Conservation (phyloP, 2,888 invertebrate species). For the Aphidoletes aphidimyza region DNA sequence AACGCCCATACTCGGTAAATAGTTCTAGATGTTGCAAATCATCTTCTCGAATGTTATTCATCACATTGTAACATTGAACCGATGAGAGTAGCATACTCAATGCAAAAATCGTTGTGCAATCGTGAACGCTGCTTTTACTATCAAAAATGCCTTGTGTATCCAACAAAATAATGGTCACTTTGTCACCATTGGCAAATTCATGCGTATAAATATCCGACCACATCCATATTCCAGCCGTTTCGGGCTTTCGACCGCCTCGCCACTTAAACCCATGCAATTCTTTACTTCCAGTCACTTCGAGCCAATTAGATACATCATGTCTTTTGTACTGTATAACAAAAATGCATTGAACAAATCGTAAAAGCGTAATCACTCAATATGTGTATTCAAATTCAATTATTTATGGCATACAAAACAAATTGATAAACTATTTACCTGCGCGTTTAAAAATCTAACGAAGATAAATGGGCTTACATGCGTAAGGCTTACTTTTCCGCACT, state of each 20-base stretch:
- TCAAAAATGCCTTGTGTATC: constrained; percentile 54
- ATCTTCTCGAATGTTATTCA: constrained; percentile 52
- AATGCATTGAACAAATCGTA: constrained; percentile 69
- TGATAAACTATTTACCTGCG: too few species aligned
- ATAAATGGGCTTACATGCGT: too few species aligned
- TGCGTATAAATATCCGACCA: constrained; percentile 54
- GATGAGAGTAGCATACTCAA: constrained; percentile 53
- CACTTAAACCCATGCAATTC: not conserved
- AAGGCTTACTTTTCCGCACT: too few species aligned
- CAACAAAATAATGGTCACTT: constrained; percentile 35
- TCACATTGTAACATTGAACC: constrained; percentile 54
- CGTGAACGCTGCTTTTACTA: not conserved
- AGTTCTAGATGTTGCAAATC: constrained; percentile 23
- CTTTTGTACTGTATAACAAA: constrained; percentile 63
- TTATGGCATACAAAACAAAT: too few species aligned
- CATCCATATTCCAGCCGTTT: constrained; percentile 47
- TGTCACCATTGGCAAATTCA: constrained; percentile 17
- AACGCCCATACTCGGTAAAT: constrained; percentile 39
- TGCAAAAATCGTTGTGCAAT: constrained; percentile 24
- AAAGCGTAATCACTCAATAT: too few species aligned
- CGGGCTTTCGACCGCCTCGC: not conserved
- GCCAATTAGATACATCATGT: constrained; percentile 75
- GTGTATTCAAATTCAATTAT: too few species aligned
- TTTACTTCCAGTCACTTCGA: constrained; percentile 62
- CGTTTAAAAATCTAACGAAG: too few species aligned